A percentile compares a stretch with the other conserved stretches of the same genome.
Evolutionary conservation across 1,140 invertebrate species (phyloP).

Genomic region (Neotoxoptera formosana): DNA sequence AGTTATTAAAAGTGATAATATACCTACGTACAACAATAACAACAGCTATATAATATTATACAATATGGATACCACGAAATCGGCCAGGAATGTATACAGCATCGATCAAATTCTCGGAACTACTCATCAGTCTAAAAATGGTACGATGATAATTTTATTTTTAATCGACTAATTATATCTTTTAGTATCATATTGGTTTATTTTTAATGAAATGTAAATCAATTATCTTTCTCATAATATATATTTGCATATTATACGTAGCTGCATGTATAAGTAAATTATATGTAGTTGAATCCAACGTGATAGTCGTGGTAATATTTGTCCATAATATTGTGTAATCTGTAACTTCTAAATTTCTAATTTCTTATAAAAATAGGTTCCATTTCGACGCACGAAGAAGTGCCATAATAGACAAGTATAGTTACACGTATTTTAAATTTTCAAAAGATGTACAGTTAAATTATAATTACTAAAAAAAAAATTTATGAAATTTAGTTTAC

Average conservation of each 20-base stretch:
- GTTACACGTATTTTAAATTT: no score
- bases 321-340: neutral
- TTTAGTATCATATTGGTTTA: neutral
- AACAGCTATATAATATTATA: neutral
- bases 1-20: neutral
- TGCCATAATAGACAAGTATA: no score
- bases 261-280: neutral
- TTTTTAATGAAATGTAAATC: neutral
- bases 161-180: neutral
- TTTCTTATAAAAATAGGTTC: neutral
- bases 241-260: neutral
- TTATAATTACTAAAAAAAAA: no score
- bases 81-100: conserved; percentile 58
- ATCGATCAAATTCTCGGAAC: conserved; percentile 60
- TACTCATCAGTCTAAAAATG: conserved; percentile 40
- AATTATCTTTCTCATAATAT: neutral
- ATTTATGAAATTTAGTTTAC: no score
- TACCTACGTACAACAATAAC: neutral
- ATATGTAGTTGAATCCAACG: neutral
- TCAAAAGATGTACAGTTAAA: no score
- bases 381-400: neutral
- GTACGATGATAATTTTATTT: conserved; percentile 21
- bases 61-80: conserved; percentile 37
- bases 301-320: neutral
- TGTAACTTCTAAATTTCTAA: no score